These are phyloP conservation scores for Tetramorium bicarinatum DNA, from an alignment of 2,888 invertebrate genomes.

Conservation along the genomic window DNA sequence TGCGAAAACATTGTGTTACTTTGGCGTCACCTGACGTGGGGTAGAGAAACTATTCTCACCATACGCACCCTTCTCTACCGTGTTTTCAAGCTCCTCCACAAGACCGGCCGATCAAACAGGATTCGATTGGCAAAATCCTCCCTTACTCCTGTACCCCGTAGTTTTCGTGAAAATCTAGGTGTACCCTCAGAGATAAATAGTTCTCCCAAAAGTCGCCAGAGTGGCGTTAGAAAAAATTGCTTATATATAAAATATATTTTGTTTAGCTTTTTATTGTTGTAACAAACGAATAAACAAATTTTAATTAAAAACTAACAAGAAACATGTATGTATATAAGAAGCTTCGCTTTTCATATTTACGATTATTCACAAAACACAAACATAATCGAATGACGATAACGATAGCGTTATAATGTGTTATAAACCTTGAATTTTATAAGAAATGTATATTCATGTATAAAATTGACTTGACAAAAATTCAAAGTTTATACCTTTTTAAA, in stretches of 20 bases:
- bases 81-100: constrained; percentile 81
- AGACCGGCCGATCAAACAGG: constrained; percentile 82
- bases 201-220: constrained; percentile 83
- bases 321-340: not conserved
- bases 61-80: constrained; percentile 51
- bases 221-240: constrained; percentile 61
- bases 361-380: not conserved
- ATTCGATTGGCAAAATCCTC: constrained; percentile 80
- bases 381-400: not conserved
- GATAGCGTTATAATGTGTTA: not conserved
- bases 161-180: constrained; percentile 72
- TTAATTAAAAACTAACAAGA: not conserved
- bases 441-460: not conserved
- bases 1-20: constrained; percentile 52
- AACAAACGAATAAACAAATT: not conserved
- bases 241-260: not conserved
- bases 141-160: constrained; percentile 80
- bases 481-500: not conserved
- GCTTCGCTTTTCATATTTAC: not conserved
- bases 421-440: not conserved
- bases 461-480: not conserved
- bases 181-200: constrained; percentile 85
- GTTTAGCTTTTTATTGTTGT: not conserved
- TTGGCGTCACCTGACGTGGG: constrained; percentile 85
- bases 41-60: constrained; percentile 75